These are phyloP conservation scores for Etia nguti DNA, from an alignment of 2,113 vertebrate genomes.

Conservation along the genomic window DNA sequence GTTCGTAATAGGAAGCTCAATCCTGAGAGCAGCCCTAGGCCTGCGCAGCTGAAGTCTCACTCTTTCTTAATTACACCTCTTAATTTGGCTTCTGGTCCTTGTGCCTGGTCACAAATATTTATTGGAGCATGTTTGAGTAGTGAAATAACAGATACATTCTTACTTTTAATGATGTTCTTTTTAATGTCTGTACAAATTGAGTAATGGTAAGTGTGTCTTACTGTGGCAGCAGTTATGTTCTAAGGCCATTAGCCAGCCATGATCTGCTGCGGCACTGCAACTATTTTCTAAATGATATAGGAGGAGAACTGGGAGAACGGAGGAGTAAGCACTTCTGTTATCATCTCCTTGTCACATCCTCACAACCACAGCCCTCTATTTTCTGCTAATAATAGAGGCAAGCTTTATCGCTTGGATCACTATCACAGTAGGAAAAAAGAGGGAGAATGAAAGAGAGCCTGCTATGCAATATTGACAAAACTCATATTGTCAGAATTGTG, in stretches of 20 bases:
- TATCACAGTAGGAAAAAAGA: conserved; percentile 11
- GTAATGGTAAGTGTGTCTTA: conserved; percentile 48
- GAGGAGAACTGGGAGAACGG: conserved; percentile 30
- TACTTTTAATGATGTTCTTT: conserved; percentile 28
- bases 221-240: conserved; percentile 52
- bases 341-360: conserved; percentile 63
- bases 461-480: conserved; percentile 31
- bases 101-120: conserved; percentile 4
- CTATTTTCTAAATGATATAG: conserved; percentile 63
- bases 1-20: background rate
- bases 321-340: conserved; percentile 64
- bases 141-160: conserved; percentile 9
- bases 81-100: background rate
- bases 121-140: background rate
- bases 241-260: conserved; percentile 47
- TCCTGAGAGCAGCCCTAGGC: background rate
- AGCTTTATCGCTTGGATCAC: conserved; percentile 44
- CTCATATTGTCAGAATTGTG: conserved; percentile 2
- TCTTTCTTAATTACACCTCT: background rate
- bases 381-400: conserved; percentile 57
- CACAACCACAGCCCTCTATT: conserved; percentile 51
- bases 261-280: conserved; percentile 41
- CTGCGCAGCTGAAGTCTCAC: background rate
- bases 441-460: conserved; percentile 14
- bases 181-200: conserved; percentile 44